These are phyloP conservation scores for Urechis unicinctus DNA, from an alignment of 2,888 invertebrate genomes.

Conservation along the genomic window DNA sequence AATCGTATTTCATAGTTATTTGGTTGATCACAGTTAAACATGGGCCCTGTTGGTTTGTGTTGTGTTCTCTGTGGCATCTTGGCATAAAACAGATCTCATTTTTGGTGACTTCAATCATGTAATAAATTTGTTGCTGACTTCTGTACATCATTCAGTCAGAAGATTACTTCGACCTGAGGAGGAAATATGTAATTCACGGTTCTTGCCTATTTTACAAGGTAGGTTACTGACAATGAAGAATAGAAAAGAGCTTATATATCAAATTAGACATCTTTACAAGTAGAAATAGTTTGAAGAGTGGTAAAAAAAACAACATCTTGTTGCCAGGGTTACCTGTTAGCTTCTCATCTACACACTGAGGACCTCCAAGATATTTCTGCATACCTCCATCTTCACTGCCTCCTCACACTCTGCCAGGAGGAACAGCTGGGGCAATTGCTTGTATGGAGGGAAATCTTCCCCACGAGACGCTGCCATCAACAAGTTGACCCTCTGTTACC, in stretches of 20 bases:
- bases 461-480: conserved; percentile 31
- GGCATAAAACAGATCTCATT: too few species aligned
- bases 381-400: conserved; percentile 68
- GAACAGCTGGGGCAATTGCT: conserved; percentile 38
- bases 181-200: conserved; percentile 65
- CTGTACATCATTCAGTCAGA: conserved; percentile 36
- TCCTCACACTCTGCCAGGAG: conserved; percentile 55
- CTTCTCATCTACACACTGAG: conserved; percentile 69
- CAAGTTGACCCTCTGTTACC: conserved; percentile 31
- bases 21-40: too few species aligned
- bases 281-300: neutral
- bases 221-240: conserved; percentile 10
- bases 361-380: conserved; percentile 71
- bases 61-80: too few species aligned
- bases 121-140: neutral
- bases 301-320: too few species aligned
- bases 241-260: too few species aligned
- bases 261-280: neutral
- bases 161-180: conserved; percentile 63
- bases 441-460: conserved; percentile 48
- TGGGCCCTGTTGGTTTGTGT: too few species aligned
- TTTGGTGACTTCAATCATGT: too few species aligned
- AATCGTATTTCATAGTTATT: too few species aligned
- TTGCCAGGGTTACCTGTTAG: conserved; percentile 64
- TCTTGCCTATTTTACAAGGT: conserved; percentile 43